These are phyloP conservation scores for Drosophila aff. DNA, from an alignment of 1,140 invertebrate species.

Conservation along the genomic window DNA sequence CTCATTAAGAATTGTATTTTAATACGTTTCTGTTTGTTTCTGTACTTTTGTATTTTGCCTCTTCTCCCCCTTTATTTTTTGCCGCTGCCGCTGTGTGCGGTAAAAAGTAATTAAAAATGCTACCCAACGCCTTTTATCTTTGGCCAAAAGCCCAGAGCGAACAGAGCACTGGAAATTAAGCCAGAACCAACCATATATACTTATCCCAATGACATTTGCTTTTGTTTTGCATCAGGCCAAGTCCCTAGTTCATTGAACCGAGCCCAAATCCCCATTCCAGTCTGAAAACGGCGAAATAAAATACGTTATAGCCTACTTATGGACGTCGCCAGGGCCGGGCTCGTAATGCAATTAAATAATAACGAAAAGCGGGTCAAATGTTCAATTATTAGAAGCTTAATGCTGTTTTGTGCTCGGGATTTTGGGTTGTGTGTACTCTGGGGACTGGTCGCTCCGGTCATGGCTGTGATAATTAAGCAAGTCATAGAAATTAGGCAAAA, in stretches of 20 bases:
- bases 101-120: slow-evolving; percentile 78
- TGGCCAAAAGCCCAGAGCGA: slow-evolving; percentile 29
- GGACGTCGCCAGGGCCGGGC: slow-evolving; percentile 22
- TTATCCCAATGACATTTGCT: slow-evolving; percentile 47
- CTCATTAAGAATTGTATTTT: slow-evolving; percentile 80
- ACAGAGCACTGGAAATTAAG: slow-evolving; percentile 20
- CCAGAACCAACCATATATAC: slow-evolving; percentile 38
- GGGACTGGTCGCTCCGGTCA: slow-evolving; percentile 37
- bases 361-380: slow-evolving; percentile 72
- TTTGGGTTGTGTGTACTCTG: slow-evolving; percentile 39
- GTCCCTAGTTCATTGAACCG: slow-evolving; percentile 44
- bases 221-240: slow-evolving; percentile 28
- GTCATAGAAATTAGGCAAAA: slow-evolving; percentile 84
- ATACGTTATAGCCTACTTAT: slow-evolving; percentile 61
- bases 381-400: slow-evolving; percentile 82
- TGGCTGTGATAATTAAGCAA: slow-evolving; percentile 80
- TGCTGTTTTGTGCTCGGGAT: slow-evolving; percentile 45
- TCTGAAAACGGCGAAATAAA: slow-evolving; percentile 24
- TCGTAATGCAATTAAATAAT: slow-evolving; percentile 74
- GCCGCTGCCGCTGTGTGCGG: slow-evolving; percentile 19
- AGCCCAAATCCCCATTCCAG: slow-evolving; percentile 2
- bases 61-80: slow-evolving; percentile 11
- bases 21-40: slow-evolving; percentile 58
- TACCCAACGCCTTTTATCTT: slow-evolving; percentile 56
- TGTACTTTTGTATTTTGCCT: slow-evolving; percentile 31